Percentiles rank a stretch among this genome's conserved stretches.
phyloP scores from a whole-genome alignment of 2,888 invertebrate genomes.

The Polymixis flavicincta region DNA sequence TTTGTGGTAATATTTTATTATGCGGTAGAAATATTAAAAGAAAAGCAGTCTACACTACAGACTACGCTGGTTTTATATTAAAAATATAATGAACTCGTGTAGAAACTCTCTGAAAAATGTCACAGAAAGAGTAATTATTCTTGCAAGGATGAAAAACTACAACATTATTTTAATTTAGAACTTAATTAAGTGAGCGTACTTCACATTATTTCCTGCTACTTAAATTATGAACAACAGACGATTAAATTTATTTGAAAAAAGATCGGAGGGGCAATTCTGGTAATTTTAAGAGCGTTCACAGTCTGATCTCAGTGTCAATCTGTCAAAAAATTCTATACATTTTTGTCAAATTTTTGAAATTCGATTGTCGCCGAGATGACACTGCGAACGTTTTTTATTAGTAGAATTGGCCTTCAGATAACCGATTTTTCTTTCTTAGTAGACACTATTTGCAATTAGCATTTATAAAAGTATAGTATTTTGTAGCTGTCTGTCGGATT shows the following conservation, averaged over 20 bases:
- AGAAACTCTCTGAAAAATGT: slow-evolving; percentile 34
- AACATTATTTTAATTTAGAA: slow-evolving; percentile 37
- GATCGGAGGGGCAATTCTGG: too few species aligned
- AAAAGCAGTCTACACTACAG: slow-evolving; percentile 6
- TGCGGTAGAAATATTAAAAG: neutral
- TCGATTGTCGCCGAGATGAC: too few species aligned
- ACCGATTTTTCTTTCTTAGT: neutral
- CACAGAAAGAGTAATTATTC: slow-evolving; percentile 41
- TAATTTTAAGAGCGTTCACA: too few species aligned
- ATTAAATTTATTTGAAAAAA: neutral
- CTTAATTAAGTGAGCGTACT: slow-evolving; percentile 39
- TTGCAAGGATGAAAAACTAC: slow-evolving; percentile 31
- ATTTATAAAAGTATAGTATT: slow-evolving; percentile 1
- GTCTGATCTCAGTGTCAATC: too few species aligned
- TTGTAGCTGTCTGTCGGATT: too few species aligned
- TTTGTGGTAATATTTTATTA: too few species aligned
- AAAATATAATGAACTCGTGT: slow-evolving; percentile 34
- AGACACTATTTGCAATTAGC: neutral
- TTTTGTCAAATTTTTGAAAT: too few species aligned
- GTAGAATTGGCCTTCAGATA: too few species aligned
- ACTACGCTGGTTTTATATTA: slow-evolving; percentile 26
- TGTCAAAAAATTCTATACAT: too few species aligned
- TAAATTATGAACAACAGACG: neutral
- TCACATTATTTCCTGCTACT: slow-evolving; percentile 5
- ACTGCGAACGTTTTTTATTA: too few species aligned